Conservation (phyloP, 1,140 invertebrate species). For the Tetramorium alpestre region DNA sequence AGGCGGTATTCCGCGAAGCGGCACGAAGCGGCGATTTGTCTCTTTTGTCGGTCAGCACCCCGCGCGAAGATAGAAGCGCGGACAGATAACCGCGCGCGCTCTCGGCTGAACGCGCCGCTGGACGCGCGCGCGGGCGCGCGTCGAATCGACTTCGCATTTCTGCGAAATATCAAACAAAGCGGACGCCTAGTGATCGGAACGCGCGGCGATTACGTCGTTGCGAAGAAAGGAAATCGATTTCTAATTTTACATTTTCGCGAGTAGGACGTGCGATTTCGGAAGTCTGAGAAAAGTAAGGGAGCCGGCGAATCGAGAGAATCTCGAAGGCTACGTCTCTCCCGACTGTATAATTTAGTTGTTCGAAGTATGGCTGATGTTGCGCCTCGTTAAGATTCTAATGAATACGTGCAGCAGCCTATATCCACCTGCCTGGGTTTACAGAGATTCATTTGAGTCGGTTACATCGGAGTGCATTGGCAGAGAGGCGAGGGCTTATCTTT, state of each 20-base stretch:
- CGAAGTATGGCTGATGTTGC: background rate
- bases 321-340: background rate
- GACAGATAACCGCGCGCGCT: constrained; percentile 29
- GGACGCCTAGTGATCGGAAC: background rate
- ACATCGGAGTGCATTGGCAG: background rate
- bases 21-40: constrained; percentile 27
- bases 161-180: constrained; percentile 13
- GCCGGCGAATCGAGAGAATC: constrained; percentile 37
- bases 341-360: constrained; percentile 14
- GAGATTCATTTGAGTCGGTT: background rate
- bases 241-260: background rate
- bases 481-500: constrained; percentile 39
- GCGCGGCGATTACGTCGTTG: background rate
- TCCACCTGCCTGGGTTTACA: constrained; percentile 4
- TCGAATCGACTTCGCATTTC: constrained; percentile 6
- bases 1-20: constrained; percentile 51
- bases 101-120: background rate
- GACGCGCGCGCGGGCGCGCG: background rate
- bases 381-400: constrained; percentile 51
- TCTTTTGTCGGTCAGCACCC: constrained; percentile 60
- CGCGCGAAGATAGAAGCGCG: constrained; percentile 43
- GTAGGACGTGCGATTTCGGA: background rate
- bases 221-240: background rate
- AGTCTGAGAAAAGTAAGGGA: background rate
- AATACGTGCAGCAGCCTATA: background rate